These are phyloP conservation scores for Ctenochaetus hawaiiensis DNA, from an alignment of 2,797 vertebrate species.

Conservation along the genomic window DNA sequence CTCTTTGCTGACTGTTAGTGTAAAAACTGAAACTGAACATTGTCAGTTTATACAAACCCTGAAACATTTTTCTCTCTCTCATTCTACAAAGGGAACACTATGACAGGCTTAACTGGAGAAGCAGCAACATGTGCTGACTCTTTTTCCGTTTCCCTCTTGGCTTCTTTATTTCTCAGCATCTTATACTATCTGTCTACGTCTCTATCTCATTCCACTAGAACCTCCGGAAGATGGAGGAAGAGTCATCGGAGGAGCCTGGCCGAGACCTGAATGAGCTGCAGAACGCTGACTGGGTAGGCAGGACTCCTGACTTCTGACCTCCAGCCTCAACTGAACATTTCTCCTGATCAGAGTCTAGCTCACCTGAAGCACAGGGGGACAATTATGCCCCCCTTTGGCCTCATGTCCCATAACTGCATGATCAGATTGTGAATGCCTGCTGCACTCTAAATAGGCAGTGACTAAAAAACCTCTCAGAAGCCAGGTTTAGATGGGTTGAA, in stretches of 20 bases:
- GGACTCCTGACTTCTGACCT: conserved; percentile 20
- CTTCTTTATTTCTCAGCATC: not conserved
- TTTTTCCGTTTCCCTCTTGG: not conserved
- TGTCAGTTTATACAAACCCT: too few species aligned
- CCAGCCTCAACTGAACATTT: conserved; percentile 2
- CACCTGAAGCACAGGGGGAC: not conserved
- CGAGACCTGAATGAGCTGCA: conserved; percentile 93
- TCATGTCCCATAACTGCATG: not conserved
- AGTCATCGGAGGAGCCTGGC: conserved; percentile 81
- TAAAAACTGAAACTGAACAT: too few species aligned
- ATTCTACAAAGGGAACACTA: too few species aligned
- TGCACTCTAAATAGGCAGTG: conserved; percentile 5
- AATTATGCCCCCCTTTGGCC: not conserved
- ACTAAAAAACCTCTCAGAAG: conserved; percentile 18
- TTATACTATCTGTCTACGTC: not conserved
- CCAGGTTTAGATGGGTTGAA: conserved; percentile 17
- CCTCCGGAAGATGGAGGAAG: conserved; percentile 93
- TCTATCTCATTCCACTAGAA: conserved; percentile 83
- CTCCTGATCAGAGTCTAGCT: not conserved
- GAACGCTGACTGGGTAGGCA: conserved; percentile 95
- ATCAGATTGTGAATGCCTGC: not conserved
- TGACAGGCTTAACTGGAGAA: not conserved
- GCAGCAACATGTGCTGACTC: not conserved
- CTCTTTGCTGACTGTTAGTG: too few species aligned
- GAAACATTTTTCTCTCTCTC: too few species aligned